Base-by-base conservation (phyloP, 1,140 invertebrate genomes). In the Plutomurus gul region DNA sequence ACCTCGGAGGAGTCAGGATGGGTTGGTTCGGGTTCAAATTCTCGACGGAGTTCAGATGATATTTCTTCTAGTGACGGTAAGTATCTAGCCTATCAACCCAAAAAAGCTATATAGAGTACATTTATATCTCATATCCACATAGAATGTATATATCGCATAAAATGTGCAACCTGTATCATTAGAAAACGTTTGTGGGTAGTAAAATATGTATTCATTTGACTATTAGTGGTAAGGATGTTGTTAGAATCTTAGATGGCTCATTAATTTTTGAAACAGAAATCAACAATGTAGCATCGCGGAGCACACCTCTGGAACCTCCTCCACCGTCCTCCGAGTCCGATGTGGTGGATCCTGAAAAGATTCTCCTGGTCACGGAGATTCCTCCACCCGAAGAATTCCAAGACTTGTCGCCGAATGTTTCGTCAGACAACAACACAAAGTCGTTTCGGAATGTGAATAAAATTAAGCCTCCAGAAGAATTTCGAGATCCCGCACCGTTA, bases 301-400 rank as follows among this genome's bases (percentile, higher is more conserved):
- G 25, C 4, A 27, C 56, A 6, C 25, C 56, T 33, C 27, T 65
- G 11, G 56, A 65, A n/a, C 11, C 39, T n/a, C 39, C 11, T 13
- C 39, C 11, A 43, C 39, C 39, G 39, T 1, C 13, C 25, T 36
- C 13, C 3, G 25, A 33, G 27, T n/a, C 56, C 0, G 56, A 65
- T 65, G 56, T 65, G 1, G 76, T 78, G 11, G 76, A 78, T 20
- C 76, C 76, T 20, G 76, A 47, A 13, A 77, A 77, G 33, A 65
- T 72, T 11, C 20, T 78, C 22, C 43, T 78, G 18, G 56, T 70
- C 11, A 65, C 56, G n/a, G 49, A 56, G 37, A 65, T 77, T 33
- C 65, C 51, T 1, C 78, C 78, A 25, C 78, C 78, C 6, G 36
- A 33, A 36, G 78, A 78, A 79, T 78, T 78, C 30, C 77, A 78